Evolutionary conservation across 2,113 vertebrate species (phyloP).

Genomic region (Ciconia boyciana): DNA sequence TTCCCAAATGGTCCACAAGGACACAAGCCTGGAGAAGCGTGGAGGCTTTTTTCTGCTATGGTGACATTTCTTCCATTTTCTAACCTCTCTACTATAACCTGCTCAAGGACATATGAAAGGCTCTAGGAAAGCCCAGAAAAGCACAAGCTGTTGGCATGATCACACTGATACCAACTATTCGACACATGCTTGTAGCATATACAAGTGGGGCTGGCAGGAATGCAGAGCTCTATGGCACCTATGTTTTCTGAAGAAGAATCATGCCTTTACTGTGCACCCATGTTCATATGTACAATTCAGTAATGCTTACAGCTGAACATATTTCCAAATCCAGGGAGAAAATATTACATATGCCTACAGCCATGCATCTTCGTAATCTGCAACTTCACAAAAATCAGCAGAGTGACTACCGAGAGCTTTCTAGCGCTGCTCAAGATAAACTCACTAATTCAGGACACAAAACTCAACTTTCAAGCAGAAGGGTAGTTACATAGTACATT

Average conservation of each 20-base stretch:
- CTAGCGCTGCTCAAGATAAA: neutral
- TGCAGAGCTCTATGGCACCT: neutral
- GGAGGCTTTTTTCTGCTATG: neutral
- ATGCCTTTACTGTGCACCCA: neutral
- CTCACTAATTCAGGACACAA: neutral
- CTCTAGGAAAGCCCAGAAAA: neutral
- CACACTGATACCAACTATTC: neutral
- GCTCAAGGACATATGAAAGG: neutral
- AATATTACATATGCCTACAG: neutral
- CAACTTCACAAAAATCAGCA: neutral
- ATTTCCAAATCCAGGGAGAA: neutral
- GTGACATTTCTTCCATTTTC: neutral
- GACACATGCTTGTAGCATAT: fast-evolving
- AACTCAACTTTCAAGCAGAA: neutral
- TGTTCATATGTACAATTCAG: neutral
- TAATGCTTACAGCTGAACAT: neutral
- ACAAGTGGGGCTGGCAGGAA: neutral
- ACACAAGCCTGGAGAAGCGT: neutral
- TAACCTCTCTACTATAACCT: neutral
- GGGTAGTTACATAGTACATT: neutral
- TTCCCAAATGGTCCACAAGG: neutral
- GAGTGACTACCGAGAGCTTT: neutral
- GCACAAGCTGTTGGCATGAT: neutral
- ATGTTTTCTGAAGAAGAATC: neutral
- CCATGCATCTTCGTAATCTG: neutral